These are phyloP conservation scores for Tetramorium bicarinatum DNA, from an alignment of 2,888 invertebrate genomes.

Conservation along the genomic window DNA sequence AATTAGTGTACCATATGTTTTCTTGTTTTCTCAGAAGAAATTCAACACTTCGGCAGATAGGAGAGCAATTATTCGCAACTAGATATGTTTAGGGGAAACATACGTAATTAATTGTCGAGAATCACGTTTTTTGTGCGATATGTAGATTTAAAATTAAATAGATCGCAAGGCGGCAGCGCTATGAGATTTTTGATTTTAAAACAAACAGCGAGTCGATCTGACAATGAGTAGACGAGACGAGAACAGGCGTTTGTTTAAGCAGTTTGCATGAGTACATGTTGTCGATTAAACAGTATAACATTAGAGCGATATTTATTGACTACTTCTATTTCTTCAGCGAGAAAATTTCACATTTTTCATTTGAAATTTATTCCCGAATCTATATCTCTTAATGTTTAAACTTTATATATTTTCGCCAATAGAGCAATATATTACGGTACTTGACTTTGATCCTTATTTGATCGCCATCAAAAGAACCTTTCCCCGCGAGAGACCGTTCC, in stretches of 20 bases:
- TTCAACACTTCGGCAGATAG: not conserved
- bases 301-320: not conserved
- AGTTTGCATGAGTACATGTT: not conserved
- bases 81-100: slow-evolving; percentile 33
- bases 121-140: slow-evolving; percentile 48
- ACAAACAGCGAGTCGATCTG: slow-evolving; percentile 27
- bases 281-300: not conserved
- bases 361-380: slow-evolving; percentile 5
- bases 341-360: not conserved
- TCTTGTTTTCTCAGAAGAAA: not conserved
- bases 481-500: slow-evolving; percentile 1
- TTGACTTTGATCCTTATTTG: slow-evolving; percentile 20
- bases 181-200: not conserved
- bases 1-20: not conserved
- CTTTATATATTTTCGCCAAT: slow-evolving; percentile 32
- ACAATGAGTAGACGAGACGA: slow-evolving; percentile 1
- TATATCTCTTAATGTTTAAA: not conserved
- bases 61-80: slow-evolving; percentile 12
- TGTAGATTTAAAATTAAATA: slow-evolving; percentile 44
- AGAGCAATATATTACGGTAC: slow-evolving; percentile 31
- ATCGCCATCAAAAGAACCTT: slow-evolving; percentile 17
- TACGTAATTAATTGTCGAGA: slow-evolving; percentile 21
- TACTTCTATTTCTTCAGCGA: not conserved
- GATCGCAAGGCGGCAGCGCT: slow-evolving; percentile 15
- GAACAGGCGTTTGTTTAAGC: not conserved